Percentiles rank a stretch among this genome's conserved stretches.
Conservation (phyloP, 2,797 vertebrate genomes). For the Intellagama lesueurii region DNA sequence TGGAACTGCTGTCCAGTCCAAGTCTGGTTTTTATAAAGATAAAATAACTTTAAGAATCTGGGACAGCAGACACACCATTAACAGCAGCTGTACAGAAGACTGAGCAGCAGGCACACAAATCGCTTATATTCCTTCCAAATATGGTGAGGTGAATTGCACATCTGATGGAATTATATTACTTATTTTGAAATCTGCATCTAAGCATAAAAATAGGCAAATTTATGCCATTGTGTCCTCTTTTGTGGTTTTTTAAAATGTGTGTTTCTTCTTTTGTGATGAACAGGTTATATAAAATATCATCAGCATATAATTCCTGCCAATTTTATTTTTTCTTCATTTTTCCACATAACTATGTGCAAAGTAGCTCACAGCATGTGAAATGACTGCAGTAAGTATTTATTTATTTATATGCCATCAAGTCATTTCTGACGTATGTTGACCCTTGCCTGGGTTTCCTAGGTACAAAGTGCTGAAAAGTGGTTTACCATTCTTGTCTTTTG, state of each 20-base stretch:
- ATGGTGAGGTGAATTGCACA: background rate
- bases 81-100: background rate
- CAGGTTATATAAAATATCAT: background rate
- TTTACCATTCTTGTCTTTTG: too few species aligned
- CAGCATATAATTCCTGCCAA: background rate
- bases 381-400: too few species aligned
- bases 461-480: too few species aligned
- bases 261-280: background rate
- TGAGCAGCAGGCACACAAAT: background rate
- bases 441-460: too few species aligned
- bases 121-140: background rate
- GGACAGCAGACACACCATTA: background rate
- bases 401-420: too few species aligned
- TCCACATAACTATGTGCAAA: too few species aligned
- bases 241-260: background rate
- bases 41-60: background rate
- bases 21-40: background rate
- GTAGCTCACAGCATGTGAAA: too few species aligned
- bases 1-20: background rate
- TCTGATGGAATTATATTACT: background rate
- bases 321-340: too few species aligned
- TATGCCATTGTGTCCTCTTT: background rate
- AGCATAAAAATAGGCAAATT: background rate
- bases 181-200: background rate
- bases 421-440: too few species aligned